Evolutionary conservation across 2,113 vertebrate species (phyloP).

Genomic region (Tympanuchus pallidicinctus): DNA sequence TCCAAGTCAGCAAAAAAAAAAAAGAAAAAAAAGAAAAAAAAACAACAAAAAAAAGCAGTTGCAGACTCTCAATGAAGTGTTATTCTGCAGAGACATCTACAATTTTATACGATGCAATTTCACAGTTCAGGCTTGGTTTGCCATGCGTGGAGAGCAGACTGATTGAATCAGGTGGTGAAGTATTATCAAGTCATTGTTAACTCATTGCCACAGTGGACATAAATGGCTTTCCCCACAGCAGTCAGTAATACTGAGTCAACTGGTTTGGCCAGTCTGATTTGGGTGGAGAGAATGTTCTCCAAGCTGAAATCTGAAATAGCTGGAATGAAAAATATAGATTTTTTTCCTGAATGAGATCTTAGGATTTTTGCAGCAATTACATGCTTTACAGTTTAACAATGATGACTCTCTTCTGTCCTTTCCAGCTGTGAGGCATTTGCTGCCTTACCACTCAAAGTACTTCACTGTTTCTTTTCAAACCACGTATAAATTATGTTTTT

Average conservation of each 20-base stretch:
- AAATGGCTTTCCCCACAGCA: conserved; percentile 9
- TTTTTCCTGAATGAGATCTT: background rate
- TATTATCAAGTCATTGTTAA: conserved; percentile 55
- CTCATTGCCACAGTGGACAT: conserved; percentile 24
- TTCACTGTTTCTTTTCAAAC: background rate
- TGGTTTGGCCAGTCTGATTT: background rate
- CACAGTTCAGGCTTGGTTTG: conserved; percentile 48
- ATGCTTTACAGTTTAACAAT: background rate
- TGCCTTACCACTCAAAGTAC: background rate
- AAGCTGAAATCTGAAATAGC: background rate
- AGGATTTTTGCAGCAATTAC: background rate
- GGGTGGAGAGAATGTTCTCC: background rate
- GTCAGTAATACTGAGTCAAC: background rate
- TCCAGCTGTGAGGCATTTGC: background rate
- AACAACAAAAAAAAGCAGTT: background rate
- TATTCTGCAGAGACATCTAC: conserved; percentile 41
- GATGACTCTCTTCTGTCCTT: background rate
- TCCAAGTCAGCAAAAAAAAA: conserved; percentile 50
- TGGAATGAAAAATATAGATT: background rate
- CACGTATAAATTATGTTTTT: background rate
- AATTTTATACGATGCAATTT: conserved; percentile 52
- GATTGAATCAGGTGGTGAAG: conserved; percentile 40
- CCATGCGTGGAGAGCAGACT: conserved; percentile 30
- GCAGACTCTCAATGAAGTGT: conserved; percentile 42
- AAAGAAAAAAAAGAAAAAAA: too few species aligned